phyloP scores from a whole-genome alignment of 2,888 invertebrate genomes.

The Serripes groenlandicus region DNA sequence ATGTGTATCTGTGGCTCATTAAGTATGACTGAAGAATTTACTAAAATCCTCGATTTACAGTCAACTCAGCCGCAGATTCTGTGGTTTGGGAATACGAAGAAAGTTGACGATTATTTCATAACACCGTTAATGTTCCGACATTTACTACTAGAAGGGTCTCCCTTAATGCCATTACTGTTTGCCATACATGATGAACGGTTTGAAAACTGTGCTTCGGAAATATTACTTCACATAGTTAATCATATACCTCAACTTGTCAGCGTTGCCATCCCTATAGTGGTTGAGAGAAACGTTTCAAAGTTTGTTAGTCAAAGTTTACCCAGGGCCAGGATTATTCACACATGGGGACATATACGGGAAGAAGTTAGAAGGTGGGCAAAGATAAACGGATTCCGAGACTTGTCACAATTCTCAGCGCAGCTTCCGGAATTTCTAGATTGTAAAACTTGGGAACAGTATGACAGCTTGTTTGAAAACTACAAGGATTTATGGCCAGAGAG shows the following conservation, averaged over 20 bases:
- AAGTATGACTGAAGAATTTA: constrained; percentile 15
- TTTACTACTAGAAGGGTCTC: constrained; percentile 23
- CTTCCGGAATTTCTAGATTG: constrained; percentile 11
- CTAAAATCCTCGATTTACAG: constrained; percentile 7
- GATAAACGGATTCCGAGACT: neutral
- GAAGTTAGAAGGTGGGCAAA: neutral
- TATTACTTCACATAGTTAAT: neutral
- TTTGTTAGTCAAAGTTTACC: neutral
- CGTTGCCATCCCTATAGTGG: neutral
- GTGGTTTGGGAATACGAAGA: neutral
- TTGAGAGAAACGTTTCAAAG: constrained; percentile 10
- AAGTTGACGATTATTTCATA: constrained; percentile 15
- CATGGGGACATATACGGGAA: constrained; percentile 21
- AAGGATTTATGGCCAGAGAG: constrained; percentile 1
- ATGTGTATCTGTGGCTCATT: constrained; percentile 22
- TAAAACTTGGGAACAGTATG: constrained; percentile 1
- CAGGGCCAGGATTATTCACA: constrained; percentile 7
- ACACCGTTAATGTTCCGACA: constrained; percentile 26
- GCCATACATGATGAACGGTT: constrained; percentile 18
- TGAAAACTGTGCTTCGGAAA: constrained; percentile 5
- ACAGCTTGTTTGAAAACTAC: neutral
- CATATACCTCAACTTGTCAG: constrained; percentile 4
- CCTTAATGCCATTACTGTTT: constrained; percentile 21
- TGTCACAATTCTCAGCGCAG: neutral
- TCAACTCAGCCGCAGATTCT: constrained; percentile 17